Evolutionary conservation across 23 tunicate species (phyloP).

Genomic region (Corella eumyota): DNA sequence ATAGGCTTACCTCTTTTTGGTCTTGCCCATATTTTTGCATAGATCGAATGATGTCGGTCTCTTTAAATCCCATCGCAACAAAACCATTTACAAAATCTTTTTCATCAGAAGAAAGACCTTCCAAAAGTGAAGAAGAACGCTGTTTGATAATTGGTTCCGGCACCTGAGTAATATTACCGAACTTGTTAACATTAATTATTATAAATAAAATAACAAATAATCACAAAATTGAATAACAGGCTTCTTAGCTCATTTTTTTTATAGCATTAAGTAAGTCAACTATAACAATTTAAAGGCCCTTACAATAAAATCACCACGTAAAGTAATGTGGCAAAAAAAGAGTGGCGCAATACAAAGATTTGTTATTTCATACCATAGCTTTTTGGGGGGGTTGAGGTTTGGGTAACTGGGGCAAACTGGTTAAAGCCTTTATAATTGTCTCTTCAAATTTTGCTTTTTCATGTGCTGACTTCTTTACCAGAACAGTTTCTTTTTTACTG

Average conservation of each 20-base stretch:
- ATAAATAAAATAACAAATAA: background rate
- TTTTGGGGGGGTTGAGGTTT: too few species aligned
- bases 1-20: slow-evolving; percentile 56
- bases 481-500: too few species aligned
- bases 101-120: slow-evolving; percentile 30
- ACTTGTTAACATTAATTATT: background rate
- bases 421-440: slow-evolving; percentile 72
- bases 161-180: too few species aligned
- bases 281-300: too few species aligned
- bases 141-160: too few species aligned
- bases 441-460: slow-evolving; percentile 80
- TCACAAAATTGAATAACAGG: background rate
- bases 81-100: slow-evolving; percentile 28
- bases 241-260: too few species aligned
- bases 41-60: slow-evolving; percentile 31
- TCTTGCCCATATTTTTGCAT: slow-evolving; percentile 56
- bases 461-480: slow-evolving; percentile 36
- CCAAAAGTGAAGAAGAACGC: slow-evolving; percentile 13
- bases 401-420: slow-evolving; percentile 82
- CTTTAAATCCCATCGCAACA: slow-evolving; percentile 54
- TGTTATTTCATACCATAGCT: too few species aligned
- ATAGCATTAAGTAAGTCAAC: too few species aligned
- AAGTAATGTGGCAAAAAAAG: too few species aligned
- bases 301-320: too few species aligned
- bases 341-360: too few species aligned